These are phyloP conservation scores for Salvelinus alpinus DNA, from an alignment of 2,113 vertebrate species.

Conservation along the genomic window DNA sequence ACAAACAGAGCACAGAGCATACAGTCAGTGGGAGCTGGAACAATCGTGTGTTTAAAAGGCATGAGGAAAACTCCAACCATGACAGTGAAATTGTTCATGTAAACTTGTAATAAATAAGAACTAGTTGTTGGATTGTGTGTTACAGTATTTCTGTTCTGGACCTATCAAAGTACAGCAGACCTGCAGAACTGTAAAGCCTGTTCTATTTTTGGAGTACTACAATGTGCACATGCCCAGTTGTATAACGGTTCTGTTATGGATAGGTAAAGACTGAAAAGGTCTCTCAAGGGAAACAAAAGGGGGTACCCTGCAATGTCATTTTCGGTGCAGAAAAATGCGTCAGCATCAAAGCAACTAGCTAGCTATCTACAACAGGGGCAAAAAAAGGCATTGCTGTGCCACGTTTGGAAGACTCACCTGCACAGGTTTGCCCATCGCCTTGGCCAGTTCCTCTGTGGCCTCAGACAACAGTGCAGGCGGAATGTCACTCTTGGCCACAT, in stretches of 20 bases:
- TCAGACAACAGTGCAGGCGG: conserved; percentile 80
- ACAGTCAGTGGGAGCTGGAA: not conserved
- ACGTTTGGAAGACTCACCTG: conserved; percentile 69
- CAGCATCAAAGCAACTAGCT: too few species aligned
- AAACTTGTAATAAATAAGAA: not conserved
- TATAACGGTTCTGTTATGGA: too few species aligned
- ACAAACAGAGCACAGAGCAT: not conserved
- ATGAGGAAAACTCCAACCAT: conserved; percentile 7
- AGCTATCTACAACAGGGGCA: too few species aligned
- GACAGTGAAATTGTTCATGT: not conserved
- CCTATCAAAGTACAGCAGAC: too few species aligned
- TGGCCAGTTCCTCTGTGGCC: conserved; percentile 84
- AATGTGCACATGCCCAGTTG: too few species aligned
- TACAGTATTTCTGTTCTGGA: not conserved
- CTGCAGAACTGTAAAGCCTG: too few species aligned
- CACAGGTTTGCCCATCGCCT: conserved; percentile 86
- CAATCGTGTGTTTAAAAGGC: not conserved
- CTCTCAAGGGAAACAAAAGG: too few species aligned
- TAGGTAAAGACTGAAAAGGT: too few species aligned
- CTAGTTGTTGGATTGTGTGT: not conserved
- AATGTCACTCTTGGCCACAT: conserved; percentile 83
- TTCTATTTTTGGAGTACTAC: too few species aligned
- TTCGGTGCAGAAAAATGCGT: too few species aligned
- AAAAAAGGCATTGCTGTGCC: too few species aligned
- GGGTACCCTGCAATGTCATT: too few species aligned